Base-by-base conservation (phyloP, 53 echinoderm and acorn worm genomes). In the Echinometra lucunter region DNA sequence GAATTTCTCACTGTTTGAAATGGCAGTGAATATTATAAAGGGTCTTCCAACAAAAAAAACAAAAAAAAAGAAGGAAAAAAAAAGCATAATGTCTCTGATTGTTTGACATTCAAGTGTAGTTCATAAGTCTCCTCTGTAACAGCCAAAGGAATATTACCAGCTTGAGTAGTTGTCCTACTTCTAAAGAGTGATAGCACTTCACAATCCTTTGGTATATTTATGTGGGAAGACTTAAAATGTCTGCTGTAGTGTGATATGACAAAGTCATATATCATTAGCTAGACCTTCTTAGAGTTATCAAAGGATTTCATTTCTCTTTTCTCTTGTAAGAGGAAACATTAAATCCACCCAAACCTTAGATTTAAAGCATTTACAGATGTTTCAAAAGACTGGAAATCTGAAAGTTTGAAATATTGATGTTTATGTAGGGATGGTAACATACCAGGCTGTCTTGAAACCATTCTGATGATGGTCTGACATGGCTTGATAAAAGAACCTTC, bases 291-390 rank as follows among this genome's bases (percentile, higher is more conserved):
- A 78, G 2, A 85, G 27, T n/a, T 49, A 49, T 85, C 85, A 85
- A 47, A n/a, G 12, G 45, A 15, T 81, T 37, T 9, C 82, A 44
- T 82, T 23, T 1, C 12, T 85, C 25, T 10, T 85, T 18, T 47
- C 85, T 4, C 10, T 85, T 47, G n/a, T 49, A 44, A 85, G n/a
- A 49, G 8, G 28, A 49, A 28, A 49, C 2, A 85, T 85, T 28
- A 53, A 47, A 85, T 28, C 53, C 78, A 40, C 23, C 38, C 18
- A 38, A 78, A 23, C 78, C 38, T 21, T 21, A 1, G 21, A 19
- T 17, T 38, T 18, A 7, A 78, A 78, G 78, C 78, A 78, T 78
- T 78, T 78, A 85, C 85, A 85, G 85, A 85, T 85, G 85, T 85
- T 85, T 85, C 27, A 47, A 49, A 49, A 49, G 23, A 21, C 78